A percentile compares a stretch with the other conserved stretches of the same genome.
These are phyloP conservation scores for Hippocampus comes DNA, from an alignment of 2,113 vertebrate species.

Conservation along the genomic window DNA sequence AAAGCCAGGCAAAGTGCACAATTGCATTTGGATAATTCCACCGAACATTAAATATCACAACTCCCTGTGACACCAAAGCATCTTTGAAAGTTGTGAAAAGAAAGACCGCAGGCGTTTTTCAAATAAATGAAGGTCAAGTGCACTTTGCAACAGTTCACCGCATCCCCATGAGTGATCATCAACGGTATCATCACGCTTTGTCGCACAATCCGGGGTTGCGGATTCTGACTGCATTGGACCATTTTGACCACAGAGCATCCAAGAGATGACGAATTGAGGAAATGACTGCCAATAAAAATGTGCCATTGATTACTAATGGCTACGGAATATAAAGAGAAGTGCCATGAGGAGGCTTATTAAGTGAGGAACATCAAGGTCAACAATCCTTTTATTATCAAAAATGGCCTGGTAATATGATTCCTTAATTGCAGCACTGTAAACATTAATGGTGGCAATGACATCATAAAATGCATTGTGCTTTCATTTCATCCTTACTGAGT, in stretches of 20 bases:
- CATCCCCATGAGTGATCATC: slow-evolving; percentile 20
- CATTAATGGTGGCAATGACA: neutral
- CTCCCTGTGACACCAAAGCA: slow-evolving; percentile 11
- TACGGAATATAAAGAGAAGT: slow-evolving; percentile 20
- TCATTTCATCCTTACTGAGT: slow-evolving; percentile 19
- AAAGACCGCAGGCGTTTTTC: slow-evolving; percentile 7
- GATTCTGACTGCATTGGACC: neutral
- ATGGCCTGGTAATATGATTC: slow-evolving; percentile 24
- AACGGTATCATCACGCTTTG: slow-evolving; percentile 13
- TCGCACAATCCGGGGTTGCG: slow-evolving; percentile 8
- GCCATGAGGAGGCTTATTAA: neutral
- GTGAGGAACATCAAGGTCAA: slow-evolving; percentile 9
- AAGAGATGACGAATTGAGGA: slow-evolving; percentile 8
- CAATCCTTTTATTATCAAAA: neutral
- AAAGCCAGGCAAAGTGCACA: neutral
- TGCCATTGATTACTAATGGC: slow-evolving; percentile 32
- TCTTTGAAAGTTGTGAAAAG: slow-evolving; percentile 16
- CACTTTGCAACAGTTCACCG: slow-evolving; percentile 30
- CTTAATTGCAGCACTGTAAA: slow-evolving; percentile 33
- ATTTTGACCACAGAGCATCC: slow-evolving; percentile 17
- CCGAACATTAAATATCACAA: slow-evolving; percentile 11
- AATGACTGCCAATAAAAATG: neutral
- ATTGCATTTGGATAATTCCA: slow-evolving; percentile 13
- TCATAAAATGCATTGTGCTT: neutral
- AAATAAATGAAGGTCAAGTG: slow-evolving; percentile 37